phyloP scores from a whole-genome alignment of 2,797 vertebrate species.

The Mallotus villosus region DNA sequence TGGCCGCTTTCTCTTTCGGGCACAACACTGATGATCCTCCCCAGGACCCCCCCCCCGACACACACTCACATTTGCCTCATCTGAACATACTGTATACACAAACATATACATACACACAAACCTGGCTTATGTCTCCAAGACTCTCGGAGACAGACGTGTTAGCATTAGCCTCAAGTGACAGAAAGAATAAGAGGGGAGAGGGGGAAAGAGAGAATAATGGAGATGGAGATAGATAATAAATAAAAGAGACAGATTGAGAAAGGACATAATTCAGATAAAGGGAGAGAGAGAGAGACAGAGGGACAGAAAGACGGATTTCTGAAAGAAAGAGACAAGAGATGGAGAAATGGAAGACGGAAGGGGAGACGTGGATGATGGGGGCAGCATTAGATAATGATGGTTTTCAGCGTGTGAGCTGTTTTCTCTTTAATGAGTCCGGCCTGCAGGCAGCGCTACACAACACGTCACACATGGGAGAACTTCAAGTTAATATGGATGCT shows the following conservation, averaged over 20 bases:
- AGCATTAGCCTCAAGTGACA: slow-evolving; percentile 25
- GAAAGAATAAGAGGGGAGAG: background rate
- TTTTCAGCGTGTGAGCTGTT: slow-evolving; percentile 16
- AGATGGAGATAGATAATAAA: background rate
- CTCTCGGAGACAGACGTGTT: slow-evolving; percentile 13
- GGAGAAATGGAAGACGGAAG: background rate
- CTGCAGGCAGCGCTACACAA: background rate
- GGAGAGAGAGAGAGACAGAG: background rate
- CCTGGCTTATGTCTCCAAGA: slow-evolving; percentile 1
- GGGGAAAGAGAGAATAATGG: background rate
- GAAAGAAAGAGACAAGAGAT: slow-evolving; percentile 15
- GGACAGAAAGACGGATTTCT: background rate
- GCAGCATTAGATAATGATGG: slow-evolving; percentile 36
- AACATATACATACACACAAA: background rate
- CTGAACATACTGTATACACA: background rate
- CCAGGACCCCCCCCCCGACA: slow-evolving; percentile 12
- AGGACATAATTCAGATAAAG: too few species aligned
- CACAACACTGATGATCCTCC: slow-evolving; percentile 23
- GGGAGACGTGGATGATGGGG: background rate
- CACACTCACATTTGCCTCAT: background rate
- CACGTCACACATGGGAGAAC: slow-evolving; percentile 6
- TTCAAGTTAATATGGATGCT: slow-evolving; percentile 18
- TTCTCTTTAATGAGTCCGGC: slow-evolving; percentile 17
- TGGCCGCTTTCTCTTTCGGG: slow-evolving; percentile 28
- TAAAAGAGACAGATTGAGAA: too few species aligned